Evolutionary conservation across 2,113 vertebrate genomes (phyloP).

Genomic region (Menura novaehollandiae): DNA sequence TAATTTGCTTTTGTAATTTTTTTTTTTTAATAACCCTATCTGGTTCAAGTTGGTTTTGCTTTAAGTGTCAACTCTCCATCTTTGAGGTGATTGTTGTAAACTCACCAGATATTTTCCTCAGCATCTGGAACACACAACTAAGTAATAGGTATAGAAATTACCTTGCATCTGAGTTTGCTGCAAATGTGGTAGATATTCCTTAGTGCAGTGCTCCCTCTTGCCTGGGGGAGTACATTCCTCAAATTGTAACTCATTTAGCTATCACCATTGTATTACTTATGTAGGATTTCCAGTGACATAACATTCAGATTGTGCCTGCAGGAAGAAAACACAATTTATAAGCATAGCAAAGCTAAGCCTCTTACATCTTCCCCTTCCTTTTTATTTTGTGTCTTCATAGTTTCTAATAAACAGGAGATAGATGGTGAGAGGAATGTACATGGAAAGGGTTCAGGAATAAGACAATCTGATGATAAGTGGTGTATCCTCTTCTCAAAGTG

Average conservation of each 20-base stretch:
- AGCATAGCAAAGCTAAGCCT: neutral
- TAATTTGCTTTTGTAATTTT: neutral
- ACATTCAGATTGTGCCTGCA: neutral
- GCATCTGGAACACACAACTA: neutral
- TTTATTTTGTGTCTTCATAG: neutral
- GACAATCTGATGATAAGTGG: neutral
- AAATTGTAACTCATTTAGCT: neutral
- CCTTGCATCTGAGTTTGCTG: neutral
- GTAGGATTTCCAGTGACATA: neutral
- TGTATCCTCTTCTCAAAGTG: neutral
- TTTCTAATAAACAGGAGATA: neutral
- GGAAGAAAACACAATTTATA: neutral
- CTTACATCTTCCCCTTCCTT: neutral
- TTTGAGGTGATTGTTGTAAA: neutral
- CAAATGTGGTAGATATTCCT: neutral
- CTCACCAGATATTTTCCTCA: neutral
- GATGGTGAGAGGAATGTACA: neutral
- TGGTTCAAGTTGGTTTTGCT: neutral
- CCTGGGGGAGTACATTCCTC: neutral
- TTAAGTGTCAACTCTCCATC: neutral
- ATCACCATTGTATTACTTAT: neutral
- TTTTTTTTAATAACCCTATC: neutral
- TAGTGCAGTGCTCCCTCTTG: neutral
- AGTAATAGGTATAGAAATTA: neutral
- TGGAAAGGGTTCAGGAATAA: neutral